Conservation (phyloP, 2,113 vertebrate species). For the Cryptotis parvus region DNA sequence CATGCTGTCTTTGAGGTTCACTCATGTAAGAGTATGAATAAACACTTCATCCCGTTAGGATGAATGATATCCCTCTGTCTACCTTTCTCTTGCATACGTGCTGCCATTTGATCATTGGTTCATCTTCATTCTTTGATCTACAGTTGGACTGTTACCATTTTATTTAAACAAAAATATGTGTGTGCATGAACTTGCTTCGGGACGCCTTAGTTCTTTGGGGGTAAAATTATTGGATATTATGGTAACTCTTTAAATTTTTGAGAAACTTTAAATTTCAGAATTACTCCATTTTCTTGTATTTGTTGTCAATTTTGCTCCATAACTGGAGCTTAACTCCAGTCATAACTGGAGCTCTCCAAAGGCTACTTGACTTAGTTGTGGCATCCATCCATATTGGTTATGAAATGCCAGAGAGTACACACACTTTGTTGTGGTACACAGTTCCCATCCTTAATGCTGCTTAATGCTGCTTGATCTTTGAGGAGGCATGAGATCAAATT, state of each 20-base stretch:
- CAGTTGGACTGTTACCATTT: neutral
- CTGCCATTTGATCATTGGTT: neutral
- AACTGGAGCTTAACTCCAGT: too few species aligned
- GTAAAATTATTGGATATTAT: neutral
- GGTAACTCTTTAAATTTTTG: constrained; percentile 30
- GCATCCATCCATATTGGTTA: too few species aligned
- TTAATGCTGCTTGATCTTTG: too few species aligned
- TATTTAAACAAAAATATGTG: neutral
- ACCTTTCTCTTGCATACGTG: neutral
- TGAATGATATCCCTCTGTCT: neutral
- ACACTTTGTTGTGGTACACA: too few species aligned
- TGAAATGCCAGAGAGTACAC: too few species aligned
- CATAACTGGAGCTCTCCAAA: too few species aligned
- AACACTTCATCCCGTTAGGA: neutral
- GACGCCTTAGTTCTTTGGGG: neutral
- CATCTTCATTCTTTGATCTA: neutral
- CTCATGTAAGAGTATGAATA: neutral
- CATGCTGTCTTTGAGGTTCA: neutral
- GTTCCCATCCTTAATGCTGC: too few species aligned
- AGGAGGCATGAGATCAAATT: too few species aligned
- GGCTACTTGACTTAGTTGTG: too few species aligned
- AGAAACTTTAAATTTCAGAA: constrained; percentile 11
- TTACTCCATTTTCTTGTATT: too few species aligned
- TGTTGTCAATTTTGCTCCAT: too few species aligned
- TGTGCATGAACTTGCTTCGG: neutral